phyloP scores from a whole-genome alignment of 2,113 vertebrate species.

The Mormyrus lacerda region DNA sequence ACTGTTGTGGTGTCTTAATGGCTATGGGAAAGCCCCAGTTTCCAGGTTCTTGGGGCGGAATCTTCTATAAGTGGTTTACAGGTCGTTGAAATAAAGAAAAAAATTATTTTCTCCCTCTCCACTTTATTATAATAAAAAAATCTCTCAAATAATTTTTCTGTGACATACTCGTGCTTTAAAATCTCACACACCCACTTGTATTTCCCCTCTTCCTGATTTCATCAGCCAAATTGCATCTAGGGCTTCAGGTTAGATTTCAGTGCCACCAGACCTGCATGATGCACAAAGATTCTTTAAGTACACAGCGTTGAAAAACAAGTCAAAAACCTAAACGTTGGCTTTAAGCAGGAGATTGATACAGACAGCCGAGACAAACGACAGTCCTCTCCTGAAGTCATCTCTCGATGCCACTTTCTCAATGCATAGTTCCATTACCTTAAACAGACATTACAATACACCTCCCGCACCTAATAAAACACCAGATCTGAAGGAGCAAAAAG shows the following conservation, averaged over 20 bases:
- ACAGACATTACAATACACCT: not conserved
- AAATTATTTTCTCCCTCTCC: not conserved
- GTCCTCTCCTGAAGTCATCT: not conserved
- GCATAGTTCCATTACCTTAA: slow-evolving; percentile 12
- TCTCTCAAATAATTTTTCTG: not conserved
- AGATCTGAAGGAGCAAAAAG: not conserved
- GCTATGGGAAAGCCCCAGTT: not conserved
- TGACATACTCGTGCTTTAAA: not conserved
- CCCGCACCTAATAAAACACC: not conserved
- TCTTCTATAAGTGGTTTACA: slow-evolving; percentile 3
- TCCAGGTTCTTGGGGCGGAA: not conserved
- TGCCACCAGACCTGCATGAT: not conserved
- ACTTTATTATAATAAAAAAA: not conserved
- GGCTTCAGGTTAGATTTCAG: not conserved
- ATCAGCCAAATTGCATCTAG: not conserved
- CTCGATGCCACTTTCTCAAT: not conserved
- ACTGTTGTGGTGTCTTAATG: not conserved
- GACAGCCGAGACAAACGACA: not conserved
- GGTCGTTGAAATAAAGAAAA: not conserved
- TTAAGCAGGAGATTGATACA: not conserved
- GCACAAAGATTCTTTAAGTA: not conserved
- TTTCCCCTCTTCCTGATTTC: not conserved
- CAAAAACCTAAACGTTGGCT: not conserved
- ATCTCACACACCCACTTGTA: not conserved
- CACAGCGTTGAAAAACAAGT: not conserved